Percentiles rank a stretch among this genome's conserved stretches.
Evolutionary conservation across 2,113 vertebrate genomes (phyloP).

Genomic region (Phalacrocorax pelagicus): DNA sequence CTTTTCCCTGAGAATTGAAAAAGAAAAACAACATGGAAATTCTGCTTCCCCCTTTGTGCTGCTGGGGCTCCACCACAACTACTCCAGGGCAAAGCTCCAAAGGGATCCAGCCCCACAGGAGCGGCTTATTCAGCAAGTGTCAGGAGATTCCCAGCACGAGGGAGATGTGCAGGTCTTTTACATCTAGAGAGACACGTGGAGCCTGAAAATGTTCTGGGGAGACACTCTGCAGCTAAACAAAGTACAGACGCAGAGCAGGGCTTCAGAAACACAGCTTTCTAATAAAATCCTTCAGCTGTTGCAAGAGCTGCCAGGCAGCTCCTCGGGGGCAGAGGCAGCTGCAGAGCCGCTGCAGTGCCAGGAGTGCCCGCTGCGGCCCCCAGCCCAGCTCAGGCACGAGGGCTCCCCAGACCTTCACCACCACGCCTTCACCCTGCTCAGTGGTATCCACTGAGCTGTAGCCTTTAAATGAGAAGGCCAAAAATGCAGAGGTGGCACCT

Average conservation of each 20-base stretch:
- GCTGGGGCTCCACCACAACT: background rate
- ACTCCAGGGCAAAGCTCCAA: background rate
- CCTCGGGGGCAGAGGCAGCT: background rate
- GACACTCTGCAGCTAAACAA: background rate
- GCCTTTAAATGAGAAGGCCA: background rate
- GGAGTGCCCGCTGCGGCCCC: background rate
- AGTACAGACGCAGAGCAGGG: background rate
- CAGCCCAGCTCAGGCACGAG: background rate
- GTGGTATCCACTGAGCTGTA: background rate
- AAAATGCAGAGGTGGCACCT: background rate
- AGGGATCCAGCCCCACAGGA: background rate
- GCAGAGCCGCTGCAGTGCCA: background rate
- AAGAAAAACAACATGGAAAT: background rate
- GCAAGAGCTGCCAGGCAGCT: background rate
- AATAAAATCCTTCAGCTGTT: background rate
- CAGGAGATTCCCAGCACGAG: background rate
- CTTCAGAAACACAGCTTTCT: background rate
- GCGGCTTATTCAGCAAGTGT: background rate
- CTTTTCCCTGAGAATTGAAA: conserved; percentile 12
- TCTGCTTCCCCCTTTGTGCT: background rate
- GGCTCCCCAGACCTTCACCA: background rate
- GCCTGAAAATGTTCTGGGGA: background rate
- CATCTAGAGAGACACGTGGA: background rate
- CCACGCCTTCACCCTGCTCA: background rate
- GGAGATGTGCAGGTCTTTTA: background rate